Evolutionary conservation across 1,140 invertebrate genomes (phyloP).

Genomic region (Meloidogyne hapla): DNA sequence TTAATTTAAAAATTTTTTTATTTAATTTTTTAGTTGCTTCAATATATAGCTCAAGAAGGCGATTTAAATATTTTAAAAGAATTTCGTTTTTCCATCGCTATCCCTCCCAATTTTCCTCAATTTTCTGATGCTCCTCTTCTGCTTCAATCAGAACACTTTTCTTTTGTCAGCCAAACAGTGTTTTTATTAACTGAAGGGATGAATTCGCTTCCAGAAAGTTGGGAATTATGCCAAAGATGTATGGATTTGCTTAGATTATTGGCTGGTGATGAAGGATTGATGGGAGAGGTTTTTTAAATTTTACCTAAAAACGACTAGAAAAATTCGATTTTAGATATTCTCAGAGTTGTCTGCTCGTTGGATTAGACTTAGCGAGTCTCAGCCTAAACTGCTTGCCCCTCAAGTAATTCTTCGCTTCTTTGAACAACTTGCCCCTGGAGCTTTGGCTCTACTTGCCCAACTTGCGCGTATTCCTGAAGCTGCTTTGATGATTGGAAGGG

Average conservation of each 20-base stretch:
- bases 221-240: conserved; percentile 21
- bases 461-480: conserved; percentile 28
- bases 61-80: not conserved
- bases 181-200: not conserved
- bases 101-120: conserved; percentile 2
- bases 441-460: conserved; percentile 21
- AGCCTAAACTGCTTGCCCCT: conserved; percentile 21
- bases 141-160: not conserved
- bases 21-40: conserved; percentile 1
- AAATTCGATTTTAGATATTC: conserved; percentile 5
- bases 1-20: not conserved
- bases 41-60: conserved; percentile 15
- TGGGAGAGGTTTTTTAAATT: conserved; percentile 9
- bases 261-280: conserved; percentile 18
- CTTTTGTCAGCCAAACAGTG: conserved; percentile 18
- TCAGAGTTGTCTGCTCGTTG: conserved; percentile 8
- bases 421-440: conserved; percentile 18
- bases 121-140: conserved; percentile 10
- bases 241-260: conserved; percentile 19
- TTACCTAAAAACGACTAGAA: not conserved
- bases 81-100: conserved; percentile 1
- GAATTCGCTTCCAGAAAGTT: conserved; percentile 10
- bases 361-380: not conserved
- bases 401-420: conserved; percentile 27
- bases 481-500: conserved; percentile 7